phyloP scores from a whole-genome alignment of 2,797 vertebrate genomes.

The Telmatherina bonti region DNA sequence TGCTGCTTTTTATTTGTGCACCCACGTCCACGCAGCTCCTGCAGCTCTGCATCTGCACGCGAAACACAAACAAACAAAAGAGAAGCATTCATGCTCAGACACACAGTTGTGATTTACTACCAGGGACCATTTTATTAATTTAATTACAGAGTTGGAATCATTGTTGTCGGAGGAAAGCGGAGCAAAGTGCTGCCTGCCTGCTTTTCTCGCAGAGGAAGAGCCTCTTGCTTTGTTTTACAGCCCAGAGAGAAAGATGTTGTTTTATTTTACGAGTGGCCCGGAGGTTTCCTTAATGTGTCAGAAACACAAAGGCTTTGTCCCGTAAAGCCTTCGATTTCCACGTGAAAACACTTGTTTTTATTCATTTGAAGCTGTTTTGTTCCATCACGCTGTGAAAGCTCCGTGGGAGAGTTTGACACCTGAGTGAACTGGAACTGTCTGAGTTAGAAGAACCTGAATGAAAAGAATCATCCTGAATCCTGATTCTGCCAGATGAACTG shows the following conservation, averaged over 20 bases:
- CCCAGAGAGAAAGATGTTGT: conserved; percentile 76
- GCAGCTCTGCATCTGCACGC: conserved; percentile 26
- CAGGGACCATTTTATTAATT: conserved; percentile 79
- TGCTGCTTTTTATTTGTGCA: conserved; percentile 51
- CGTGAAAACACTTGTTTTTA: too few relatives aligned
- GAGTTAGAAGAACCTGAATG: too few relatives aligned
- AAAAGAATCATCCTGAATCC: too few relatives aligned
- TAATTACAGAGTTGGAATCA: conserved; percentile 83
- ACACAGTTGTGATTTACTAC: conserved; percentile 74
- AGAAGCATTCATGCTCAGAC: conserved; percentile 39
- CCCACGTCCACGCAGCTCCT: conserved; percentile 18
- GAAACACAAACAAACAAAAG: background rate
- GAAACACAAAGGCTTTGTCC: conserved; percentile 74
- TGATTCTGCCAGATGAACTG: too few relatives aligned
- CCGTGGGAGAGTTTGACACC: too few relatives aligned
- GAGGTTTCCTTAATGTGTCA: conserved; percentile 80
- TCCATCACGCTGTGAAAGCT: too few relatives aligned
- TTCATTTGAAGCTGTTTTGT: too few relatives aligned
- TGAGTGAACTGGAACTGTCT: too few relatives aligned
- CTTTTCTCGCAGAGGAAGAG: conserved; percentile 75
- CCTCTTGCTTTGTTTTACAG: conserved; percentile 75
- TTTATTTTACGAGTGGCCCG: conserved; percentile 78
- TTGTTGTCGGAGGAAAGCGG: conserved; percentile 71
- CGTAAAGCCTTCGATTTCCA: too few relatives aligned
- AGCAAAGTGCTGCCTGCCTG: conserved; percentile 79